Conservation (phyloP, 37 sponge, comb jelly and placozoan genomes). For the Diacarnus erythraeanus region DNA sequence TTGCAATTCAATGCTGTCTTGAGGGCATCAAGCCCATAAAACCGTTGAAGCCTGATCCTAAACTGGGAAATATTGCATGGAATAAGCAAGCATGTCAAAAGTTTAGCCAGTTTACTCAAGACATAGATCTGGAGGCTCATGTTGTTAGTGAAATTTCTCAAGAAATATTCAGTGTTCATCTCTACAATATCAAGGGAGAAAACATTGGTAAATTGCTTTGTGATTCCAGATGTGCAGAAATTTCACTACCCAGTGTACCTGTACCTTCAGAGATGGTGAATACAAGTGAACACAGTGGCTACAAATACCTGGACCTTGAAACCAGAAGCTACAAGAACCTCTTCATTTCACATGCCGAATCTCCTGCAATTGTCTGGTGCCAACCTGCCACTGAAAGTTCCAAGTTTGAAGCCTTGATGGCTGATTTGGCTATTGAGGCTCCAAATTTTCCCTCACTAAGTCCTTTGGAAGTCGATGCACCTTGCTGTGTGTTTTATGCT, state of each 20-base stretch:
- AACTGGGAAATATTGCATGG: constrained; percentile 24
- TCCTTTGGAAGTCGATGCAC: constrained; percentile 1
- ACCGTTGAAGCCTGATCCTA: constrained; percentile 8
- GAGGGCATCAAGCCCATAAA: constrained; percentile 41
- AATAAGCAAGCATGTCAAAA: constrained; percentile 2
- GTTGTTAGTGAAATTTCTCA: constrained; percentile 13
- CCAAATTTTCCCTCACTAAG: neutral
- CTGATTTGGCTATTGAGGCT: neutral
- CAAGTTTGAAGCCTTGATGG: constrained; percentile 23
- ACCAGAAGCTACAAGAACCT: constrained; percentile 34
- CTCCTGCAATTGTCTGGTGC: constrained; percentile 69
- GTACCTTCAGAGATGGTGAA: neutral
- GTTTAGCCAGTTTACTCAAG: neutral
- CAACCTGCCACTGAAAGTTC: constrained; percentile 26
- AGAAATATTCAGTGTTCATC: constrained; percentile 24
- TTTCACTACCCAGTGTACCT: neutral
- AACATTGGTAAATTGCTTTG: constrained; percentile 4
- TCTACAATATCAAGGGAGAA: neutral
- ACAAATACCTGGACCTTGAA: constrained; percentile 12
- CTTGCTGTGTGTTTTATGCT: constrained; percentile 51
- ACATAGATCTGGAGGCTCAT: constrained; percentile 10
- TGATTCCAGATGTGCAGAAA: neutral
- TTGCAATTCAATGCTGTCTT: constrained; percentile 54
- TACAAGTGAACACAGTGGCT: neutral
- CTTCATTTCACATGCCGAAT: constrained; percentile 44